A percentile compares a stretch with the other conserved stretches of the same genome.
These are phyloP conservation scores for Drosophila hydei DNA, from an alignment of 1,140 invertebrate genomes.

Conservation along the genomic window DNA sequence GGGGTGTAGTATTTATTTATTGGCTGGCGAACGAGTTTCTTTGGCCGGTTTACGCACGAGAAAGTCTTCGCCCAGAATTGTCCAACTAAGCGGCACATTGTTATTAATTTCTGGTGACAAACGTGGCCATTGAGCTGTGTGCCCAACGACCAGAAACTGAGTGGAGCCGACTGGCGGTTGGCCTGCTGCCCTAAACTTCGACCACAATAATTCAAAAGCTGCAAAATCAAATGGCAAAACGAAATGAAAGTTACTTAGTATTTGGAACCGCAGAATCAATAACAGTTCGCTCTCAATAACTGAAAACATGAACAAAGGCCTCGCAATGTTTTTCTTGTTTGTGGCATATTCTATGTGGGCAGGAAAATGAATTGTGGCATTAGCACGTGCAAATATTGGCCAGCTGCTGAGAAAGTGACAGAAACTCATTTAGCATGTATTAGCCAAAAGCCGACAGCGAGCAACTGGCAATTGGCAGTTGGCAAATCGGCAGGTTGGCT, in stretches of 20 bases:
- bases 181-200: conserved; percentile 22
- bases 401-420: conserved; percentile 62
- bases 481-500: not conserved
- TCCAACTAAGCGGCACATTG: conserved; percentile 75
- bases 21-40: conserved; percentile 54
- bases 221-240: conserved; percentile 64
- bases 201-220: conserved; percentile 53
- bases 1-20: conserved; percentile 52
- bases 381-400: conserved; percentile 16
- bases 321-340: conserved; percentile 48
- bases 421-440: conserved; percentile 54
- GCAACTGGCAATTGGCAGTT: not conserved
- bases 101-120: conserved; percentile 81
- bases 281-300: conserved; percentile 57
- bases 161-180: not conserved
- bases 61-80: conserved; percentile 71
- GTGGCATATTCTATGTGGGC: conserved; percentile 49
- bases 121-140: conserved; percentile 73
- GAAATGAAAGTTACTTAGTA: conserved; percentile 70
- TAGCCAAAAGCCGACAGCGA: conserved; percentile 32
- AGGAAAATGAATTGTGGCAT: conserved; percentile 30
- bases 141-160: conserved; percentile 70
- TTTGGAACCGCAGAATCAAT: conserved; percentile 75
- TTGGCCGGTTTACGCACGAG: conserved; percentile 60
- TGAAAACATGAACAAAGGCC: conserved; percentile 40